Percentiles rank a stretch among this genome's conserved stretches.
These are phyloP conservation scores for Melanotaenia pygmaea DNA, from an alignment of 2,797 vertebrate species.

Conservation along the genomic window DNA sequence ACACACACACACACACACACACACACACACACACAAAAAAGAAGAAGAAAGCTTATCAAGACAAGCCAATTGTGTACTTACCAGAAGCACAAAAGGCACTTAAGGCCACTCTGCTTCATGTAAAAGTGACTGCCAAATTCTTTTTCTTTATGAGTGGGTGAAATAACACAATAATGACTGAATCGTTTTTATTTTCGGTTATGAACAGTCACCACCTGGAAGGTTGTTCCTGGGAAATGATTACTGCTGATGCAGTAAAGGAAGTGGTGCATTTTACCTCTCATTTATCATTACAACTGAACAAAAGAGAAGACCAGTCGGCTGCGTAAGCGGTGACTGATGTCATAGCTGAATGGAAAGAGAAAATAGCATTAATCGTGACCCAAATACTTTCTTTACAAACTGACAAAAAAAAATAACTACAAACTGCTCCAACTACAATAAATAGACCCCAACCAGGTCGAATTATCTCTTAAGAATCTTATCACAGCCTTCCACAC, in stretches of 20 bases:
- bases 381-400: background rate
- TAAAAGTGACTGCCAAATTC: background rate
- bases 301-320: background rate
- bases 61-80: background rate
- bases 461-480: background rate
- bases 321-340: background rate
- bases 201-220: background rate
- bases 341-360: background rate
- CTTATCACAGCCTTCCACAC: background rate
- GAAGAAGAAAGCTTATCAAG: background rate
- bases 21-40: too few relatives aligned
- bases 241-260: background rate
- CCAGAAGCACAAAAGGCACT: background rate
- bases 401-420: background rate
- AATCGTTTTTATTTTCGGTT: background rate
- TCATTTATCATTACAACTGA: background rate
- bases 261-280: background rate
- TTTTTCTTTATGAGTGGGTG: conserved; percentile 1
- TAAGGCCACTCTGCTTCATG: background rate
- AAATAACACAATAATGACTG: conserved; percentile 6
- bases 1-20: too few relatives aligned
- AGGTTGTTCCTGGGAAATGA: conserved; percentile 17
- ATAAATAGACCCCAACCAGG: background rate
- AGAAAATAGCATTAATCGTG: conserved; percentile 1
- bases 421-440: background rate